A percentile compares a stretch with the other conserved stretches of the same genome.
phyloP scores from a whole-genome alignment of 1,140 invertebrate genomes.

The Calephelis virginiensis region DNA sequence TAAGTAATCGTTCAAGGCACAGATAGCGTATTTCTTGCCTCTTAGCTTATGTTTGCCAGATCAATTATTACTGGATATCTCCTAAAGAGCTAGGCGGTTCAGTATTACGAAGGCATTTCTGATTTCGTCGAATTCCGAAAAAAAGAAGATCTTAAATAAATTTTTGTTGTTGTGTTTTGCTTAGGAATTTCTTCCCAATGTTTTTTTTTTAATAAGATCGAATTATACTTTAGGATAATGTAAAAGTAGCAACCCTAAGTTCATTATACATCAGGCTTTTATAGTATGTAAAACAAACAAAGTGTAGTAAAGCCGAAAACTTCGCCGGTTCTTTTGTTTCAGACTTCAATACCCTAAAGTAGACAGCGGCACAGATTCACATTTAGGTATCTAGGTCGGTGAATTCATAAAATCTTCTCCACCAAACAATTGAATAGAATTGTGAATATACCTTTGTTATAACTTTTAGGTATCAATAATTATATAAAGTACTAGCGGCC shows the following conservation, averaged over 20 bases:
- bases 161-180: too few relatives aligned
- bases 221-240: neutral
- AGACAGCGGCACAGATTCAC: constrained; percentile 29
- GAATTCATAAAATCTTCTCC: constrained; percentile 11
- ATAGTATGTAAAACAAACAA: constrained; percentile 12
- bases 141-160: too few relatives aligned
- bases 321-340: constrained; percentile 33
- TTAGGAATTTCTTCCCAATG: too few relatives aligned
- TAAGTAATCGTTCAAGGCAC: too few relatives aligned
- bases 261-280: neutral
- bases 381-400: constrained; percentile 30
- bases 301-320: constrained; percentile 23
- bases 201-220: too few relatives aligned
- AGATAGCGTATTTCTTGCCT: too few relatives aligned
- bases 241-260: neutral
- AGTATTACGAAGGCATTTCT: too few relatives aligned
- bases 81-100: too few relatives aligned
- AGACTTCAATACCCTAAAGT: constrained; percentile 30
- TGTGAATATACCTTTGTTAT: constrained; percentile 1
- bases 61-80: too few relatives aligned
- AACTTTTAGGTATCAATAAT: neutral
- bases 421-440: constrained; percentile 6
- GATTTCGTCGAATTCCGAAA: too few relatives aligned
- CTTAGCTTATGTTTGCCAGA: too few relatives aligned
- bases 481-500: neutral